phyloP scores from a whole-genome alignment of 2,888 invertebrate genomes.

The Erebia aethiops region DNA sequence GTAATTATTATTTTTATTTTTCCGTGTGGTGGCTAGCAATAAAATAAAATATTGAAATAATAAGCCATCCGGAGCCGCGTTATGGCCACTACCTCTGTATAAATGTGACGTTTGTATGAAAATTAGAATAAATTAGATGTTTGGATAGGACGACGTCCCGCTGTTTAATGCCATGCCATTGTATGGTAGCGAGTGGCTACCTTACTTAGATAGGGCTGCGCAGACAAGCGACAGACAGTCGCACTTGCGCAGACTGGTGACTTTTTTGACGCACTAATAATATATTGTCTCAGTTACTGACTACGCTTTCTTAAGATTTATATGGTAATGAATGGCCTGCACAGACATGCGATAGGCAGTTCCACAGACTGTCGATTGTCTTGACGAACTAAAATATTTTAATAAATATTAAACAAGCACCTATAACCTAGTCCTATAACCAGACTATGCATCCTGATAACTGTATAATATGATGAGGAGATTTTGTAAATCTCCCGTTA shows the following conservation, averaged over 20 bases:
- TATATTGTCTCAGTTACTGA: too few relatives aligned
- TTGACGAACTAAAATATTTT: too few relatives aligned
- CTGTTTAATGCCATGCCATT: slow-evolving; percentile 42
- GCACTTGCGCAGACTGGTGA: slow-evolving; percentile 16
- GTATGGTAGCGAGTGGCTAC: slow-evolving; percentile 41
- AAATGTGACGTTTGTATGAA: slow-evolving; percentile 46
- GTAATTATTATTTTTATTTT: background rate
- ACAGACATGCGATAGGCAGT: too few relatives aligned
- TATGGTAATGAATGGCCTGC: too few relatives aligned
- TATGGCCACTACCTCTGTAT: slow-evolving; percentile 34
- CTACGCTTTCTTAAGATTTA: too few relatives aligned
- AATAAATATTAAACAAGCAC: too few relatives aligned
- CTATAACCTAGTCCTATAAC: too few relatives aligned
- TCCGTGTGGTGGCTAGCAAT: slow-evolving; percentile 28
- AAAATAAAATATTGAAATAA: slow-evolving; percentile 42
- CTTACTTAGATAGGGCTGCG: slow-evolving; percentile 29
- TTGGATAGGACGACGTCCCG: slow-evolving; percentile 38
- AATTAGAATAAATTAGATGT: slow-evolving; percentile 46
- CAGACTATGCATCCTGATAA: too few relatives aligned
- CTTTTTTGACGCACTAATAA: background rate
- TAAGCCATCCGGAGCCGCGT: slow-evolving; percentile 37
- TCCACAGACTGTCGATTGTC: too few relatives aligned
- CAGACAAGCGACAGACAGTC: slow-evolving; percentile 14
- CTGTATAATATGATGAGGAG: too few relatives aligned
- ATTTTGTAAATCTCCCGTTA: too few relatives aligned